These are phyloP conservation scores for Epinephelus fuscoguttatus DNA, from an alignment of 2,113 vertebrate species.

Conservation along the genomic window DNA sequence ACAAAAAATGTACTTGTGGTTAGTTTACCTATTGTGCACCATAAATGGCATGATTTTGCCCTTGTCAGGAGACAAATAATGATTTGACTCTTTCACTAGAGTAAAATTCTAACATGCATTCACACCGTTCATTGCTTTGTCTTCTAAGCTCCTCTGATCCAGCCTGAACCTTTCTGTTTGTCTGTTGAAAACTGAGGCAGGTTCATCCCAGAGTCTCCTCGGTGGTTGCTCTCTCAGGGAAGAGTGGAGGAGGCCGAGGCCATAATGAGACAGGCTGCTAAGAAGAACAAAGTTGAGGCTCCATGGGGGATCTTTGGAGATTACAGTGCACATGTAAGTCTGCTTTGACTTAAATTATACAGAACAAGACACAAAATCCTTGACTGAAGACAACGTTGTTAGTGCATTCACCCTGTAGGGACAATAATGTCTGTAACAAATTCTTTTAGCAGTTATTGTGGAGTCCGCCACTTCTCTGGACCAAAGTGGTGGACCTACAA, in stretches of 20 bases:
- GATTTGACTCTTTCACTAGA: not conserved
- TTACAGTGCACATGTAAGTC: constrained; percentile 76
- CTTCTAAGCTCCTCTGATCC: not conserved
- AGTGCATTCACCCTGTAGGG: no score
- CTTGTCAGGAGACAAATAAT: not conserved
- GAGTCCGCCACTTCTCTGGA: no score
- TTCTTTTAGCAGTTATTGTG: no score
- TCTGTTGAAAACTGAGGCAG: constrained; percentile 72
- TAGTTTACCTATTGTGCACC: no score
- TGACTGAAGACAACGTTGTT: not conserved
- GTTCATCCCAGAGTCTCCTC: constrained; percentile 92
- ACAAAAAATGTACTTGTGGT: no score
- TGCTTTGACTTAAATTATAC: not conserved
- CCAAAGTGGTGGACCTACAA: no score
- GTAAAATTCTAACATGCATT: not conserved
- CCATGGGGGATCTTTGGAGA: constrained; percentile 85
- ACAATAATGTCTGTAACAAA: not conserved
- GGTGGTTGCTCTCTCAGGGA: constrained; percentile 90
- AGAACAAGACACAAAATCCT: not conserved
- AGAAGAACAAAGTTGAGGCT: constrained; percentile 81
- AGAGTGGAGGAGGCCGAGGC: constrained; percentile 88
- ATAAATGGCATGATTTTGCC: no score
- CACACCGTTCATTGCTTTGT: not conserved
- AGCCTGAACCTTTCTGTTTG: not conserved
- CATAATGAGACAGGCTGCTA: constrained; percentile 87